These are phyloP conservation scores for Brachynemurus nebulosus DNA, from an alignment of 2,888 invertebrate genomes.

Conservation along the genomic window DNA sequence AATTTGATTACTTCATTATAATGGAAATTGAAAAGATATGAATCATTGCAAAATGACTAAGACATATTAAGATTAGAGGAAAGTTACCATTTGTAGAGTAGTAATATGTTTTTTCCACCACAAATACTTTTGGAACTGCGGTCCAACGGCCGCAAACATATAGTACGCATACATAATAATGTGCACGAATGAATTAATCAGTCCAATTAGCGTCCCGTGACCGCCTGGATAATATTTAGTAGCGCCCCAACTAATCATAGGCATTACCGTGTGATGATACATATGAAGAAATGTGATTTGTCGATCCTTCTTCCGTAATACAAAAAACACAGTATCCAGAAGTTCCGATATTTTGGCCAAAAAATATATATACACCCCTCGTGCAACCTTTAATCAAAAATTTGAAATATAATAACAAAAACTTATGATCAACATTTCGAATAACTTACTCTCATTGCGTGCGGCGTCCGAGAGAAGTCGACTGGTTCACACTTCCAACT, in stretches of 20 bases:
- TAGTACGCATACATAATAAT: slow-evolving; percentile 75
- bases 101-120: slow-evolving; percentile 83
- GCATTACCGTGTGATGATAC: slow-evolving; percentile 93
- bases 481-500: slow-evolving; percentile 88
- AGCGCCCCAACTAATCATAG: slow-evolving; percentile 84
- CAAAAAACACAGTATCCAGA: slow-evolving; percentile 86
- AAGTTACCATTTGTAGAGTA: slow-evolving; percentile 57
- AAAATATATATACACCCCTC: slow-evolving; percentile 73
- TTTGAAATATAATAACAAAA: background rate
- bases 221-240: slow-evolving; percentile 72
- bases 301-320: slow-evolving; percentile 76
- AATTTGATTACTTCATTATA: too few species aligned
- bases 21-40: too few species aligned
- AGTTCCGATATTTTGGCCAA: slow-evolving; percentile 82
- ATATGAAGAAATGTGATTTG: slow-evolving; percentile 85
- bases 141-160: slow-evolving; percentile 60
- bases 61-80: too few species aligned
- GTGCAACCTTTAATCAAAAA: slow-evolving; percentile 32
- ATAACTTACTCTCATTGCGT: slow-evolving; percentile 60
- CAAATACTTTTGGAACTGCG: slow-evolving; percentile 55
- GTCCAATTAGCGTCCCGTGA: slow-evolving; percentile 53
- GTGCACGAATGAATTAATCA: slow-evolving; percentile 63
- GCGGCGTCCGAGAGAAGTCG: slow-evolving; percentile 60
- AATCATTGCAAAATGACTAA: too few species aligned
- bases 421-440: background rate